These are phyloP conservation scores for Cremastobaeus sp. DNA, from an alignment of 2,888 invertebrate species.

Conservation along the genomic window DNA sequence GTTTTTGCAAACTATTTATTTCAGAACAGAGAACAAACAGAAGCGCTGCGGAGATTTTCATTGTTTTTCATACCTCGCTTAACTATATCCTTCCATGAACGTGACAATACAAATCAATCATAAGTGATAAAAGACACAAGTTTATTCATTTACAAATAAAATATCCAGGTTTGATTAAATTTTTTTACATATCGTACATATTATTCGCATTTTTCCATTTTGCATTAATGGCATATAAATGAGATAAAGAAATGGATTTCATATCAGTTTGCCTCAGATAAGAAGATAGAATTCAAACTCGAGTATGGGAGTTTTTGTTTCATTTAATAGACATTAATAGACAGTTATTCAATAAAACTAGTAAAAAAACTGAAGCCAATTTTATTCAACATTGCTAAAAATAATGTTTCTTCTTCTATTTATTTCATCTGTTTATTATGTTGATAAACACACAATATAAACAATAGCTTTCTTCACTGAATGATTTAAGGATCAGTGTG, in stretches of 20 bases:
- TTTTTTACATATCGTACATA: no score
- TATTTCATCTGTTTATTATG: no score
- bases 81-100: not conserved
- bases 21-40: not conserved
- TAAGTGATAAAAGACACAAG: not conserved
- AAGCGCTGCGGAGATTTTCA: constrained; percentile 3
- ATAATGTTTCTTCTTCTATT: no score
- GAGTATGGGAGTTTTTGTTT: not conserved
- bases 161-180: no score
- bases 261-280: constrained; percentile 15
- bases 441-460: no score
- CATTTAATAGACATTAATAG: no score
- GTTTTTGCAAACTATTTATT: constrained; percentile 17
- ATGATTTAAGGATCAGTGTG: no score
- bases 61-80: constrained; percentile 9
- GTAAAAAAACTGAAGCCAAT: no score
- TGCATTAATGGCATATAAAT: constrained; percentile 1
- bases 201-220: no score
- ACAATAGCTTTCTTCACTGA: no score
- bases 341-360: no score
- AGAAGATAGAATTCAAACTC: constrained; percentile 10
- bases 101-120: constrained; percentile 1
- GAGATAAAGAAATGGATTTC: constrained; percentile 3
- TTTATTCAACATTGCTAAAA: no score
- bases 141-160: not conserved